Base-by-base conservation (phyloP, 2,888 invertebrate species). In the Lochmaea crataegi region DNA sequence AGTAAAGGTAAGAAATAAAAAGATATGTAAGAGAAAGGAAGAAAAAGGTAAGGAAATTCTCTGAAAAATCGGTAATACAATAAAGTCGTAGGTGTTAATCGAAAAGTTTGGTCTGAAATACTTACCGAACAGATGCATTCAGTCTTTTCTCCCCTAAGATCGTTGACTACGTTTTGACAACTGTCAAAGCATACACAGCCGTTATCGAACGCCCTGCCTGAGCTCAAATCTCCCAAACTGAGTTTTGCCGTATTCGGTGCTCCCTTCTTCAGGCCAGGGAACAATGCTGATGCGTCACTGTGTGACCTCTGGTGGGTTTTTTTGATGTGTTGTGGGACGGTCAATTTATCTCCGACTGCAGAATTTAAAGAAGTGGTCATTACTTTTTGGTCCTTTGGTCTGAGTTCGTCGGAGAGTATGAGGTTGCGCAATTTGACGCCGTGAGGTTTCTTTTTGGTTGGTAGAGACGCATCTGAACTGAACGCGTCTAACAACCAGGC, bases 401-500 rank as follows among this genome's bases (percentile, higher is more conserved):
- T 80, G 71, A 87, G 80, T 79, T 93, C 92, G 82, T 94, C 94
- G 64, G 92, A 92, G 63, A 94, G 87, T 82, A 94, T 94, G 81
- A 93, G 88, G 85, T 92, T 92, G 84, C 91, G 91, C 80, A 94
- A 87, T 86, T 93, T 93, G 83, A 94, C 89, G 80, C 93, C 93
- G 84, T 92, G 92, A 57, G 93, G 92, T 85, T 92, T 93, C 86
- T 91, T 92, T 85, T 92, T 92, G 70, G 91, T 90, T 70, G 91
- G 91, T 77, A 90, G 85, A 75, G 90, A 89, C 72, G 90, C 90
- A 84, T 94, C 96, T 53, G 94, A 92, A 79, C 95, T 94, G 86
- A 96, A 98, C 26, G 99, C 98, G 82, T 98, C 97, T 84, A 99
- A 89, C 69, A 99, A 89, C 99, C 99, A 99, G 83, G 97, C 94